Evolutionary conservation across 1,140 invertebrate genomes (phyloP).

Genomic region (Watersipora subatra): DNA sequence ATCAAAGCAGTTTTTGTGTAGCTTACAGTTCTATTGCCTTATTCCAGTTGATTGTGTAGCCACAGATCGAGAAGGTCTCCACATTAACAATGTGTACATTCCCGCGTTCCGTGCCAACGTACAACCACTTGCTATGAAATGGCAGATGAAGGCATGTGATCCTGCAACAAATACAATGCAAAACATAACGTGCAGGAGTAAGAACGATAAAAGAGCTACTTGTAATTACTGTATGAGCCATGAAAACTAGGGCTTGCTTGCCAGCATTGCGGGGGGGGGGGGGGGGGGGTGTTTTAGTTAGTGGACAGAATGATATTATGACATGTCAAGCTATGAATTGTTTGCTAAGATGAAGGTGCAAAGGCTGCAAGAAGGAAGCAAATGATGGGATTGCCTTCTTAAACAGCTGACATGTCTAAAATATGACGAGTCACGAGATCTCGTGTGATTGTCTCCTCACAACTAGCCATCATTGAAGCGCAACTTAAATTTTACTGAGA

Average conservation of each 20-base stretch:
- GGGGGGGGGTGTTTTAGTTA: too few species aligned
- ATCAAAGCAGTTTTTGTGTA: background rate
- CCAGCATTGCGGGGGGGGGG: background rate
- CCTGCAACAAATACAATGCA: constrained; percentile 45
- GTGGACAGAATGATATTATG: too few species aligned
- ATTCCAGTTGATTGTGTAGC: constrained; percentile 99
- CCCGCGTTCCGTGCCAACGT: constrained; percentile 90
- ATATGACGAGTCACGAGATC: too few species aligned
- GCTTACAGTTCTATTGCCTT: constrained; percentile 99
- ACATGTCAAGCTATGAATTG: too few species aligned
- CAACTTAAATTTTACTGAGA: too few species aligned
- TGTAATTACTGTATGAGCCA: background rate
- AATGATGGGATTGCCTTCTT: too few species aligned
- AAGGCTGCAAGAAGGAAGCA: too few species aligned
- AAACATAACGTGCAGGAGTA: too few species aligned
- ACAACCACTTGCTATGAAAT: constrained; percentile 94
- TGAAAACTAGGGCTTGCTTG: background rate
- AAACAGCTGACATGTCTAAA: too few species aligned
- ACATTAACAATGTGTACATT: constrained; percentile 96
- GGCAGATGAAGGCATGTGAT: constrained; percentile 85
- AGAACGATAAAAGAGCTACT: constrained; percentile 3
- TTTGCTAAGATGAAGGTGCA: too few species aligned
- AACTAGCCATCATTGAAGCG: too few species aligned
- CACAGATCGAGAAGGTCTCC: constrained; percentile 85
- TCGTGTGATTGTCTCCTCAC: too few species aligned